Evolutionary conservation across 2,888 invertebrate genomes (phyloP), one percentile per base, ranked within the genome.

Genomic region (Erynnis tages): DNA sequence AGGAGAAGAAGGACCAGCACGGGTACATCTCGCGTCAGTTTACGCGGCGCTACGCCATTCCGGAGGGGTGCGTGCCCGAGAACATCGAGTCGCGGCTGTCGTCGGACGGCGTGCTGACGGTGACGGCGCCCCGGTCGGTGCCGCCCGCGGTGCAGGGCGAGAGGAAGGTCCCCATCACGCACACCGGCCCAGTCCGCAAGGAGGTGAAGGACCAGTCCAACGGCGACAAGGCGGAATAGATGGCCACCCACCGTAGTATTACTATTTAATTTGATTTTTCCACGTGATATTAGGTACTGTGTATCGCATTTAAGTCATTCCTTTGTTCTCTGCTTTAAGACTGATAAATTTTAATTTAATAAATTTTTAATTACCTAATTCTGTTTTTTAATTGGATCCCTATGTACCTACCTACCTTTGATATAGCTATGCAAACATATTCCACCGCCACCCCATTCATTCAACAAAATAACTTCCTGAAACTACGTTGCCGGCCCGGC

Each of bases 21-120:
- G 95, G 95, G 0, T 93, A 87, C 59, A 92, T 95, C 47, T 93
- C 94, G 0, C 90, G 94, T 16, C 94, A 96, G 61, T 94, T 96
- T 62, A 91, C 93, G 0, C 91, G 96, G 0, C 92, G 94, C 40
- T 96, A 95, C 69, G 82, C 92, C n/a, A 73, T 96, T 54, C 96
- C 96, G 0, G 92, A 93, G 59, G 94, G 93, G 1, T 94, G 94
- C 55, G 91, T 93, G 56, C 86, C 94, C 0, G 92, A 92, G 43
- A 89, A 91, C 8, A 93, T 96, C 0, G 91, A 92, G 37, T 95
- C 95, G 0, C 91, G 90, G 34, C 79, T 96, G 21, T 95, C 95
- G 4, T 93, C 94, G 0, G 95, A 95, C 68, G 96, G 96, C 5
- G 91, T 95, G 17, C 73, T 95, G 43, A 92, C 93, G 0, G 91